Evolutionary conservation across 2,888 invertebrate species (phyloP), one percentile per base, ranked within the genome.

Genomic region (Trichogramma dendrolimi): DNA sequence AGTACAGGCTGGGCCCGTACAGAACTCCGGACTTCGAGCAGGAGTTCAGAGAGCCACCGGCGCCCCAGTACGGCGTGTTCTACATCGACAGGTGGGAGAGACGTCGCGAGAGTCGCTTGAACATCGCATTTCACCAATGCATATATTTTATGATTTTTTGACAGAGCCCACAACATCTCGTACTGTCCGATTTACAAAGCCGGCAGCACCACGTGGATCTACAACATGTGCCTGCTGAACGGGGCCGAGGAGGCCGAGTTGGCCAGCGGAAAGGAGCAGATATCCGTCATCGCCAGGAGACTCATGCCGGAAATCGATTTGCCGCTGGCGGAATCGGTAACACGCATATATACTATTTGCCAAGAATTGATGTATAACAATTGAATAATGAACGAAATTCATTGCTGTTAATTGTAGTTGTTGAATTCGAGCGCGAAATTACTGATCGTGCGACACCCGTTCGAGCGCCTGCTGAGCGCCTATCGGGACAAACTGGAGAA

Each of bases 391-490:
- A 41, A 46, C 14, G 38, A 60, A 44, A 5, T 4, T n/a, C 6
- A 41, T 44, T 55, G n/a, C 4, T 46, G n/a, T 54, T 48, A 5
- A 41, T 50, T 56, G 14, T 68, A 80, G 78, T 73, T 75, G 14
- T 67, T 85, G 14, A 71, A 74, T 49, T 73, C 71, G 55, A 82
- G 82, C 60, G 73, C 77, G 62, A 84, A 83, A 69, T 75, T 85
- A 47, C 67, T 85, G 51, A 81, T 85, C 48, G 85, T 85, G n/a
- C 77, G 86, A 7, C 84, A 86, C 71, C 86, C 86, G 1, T 83
- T 85, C 65, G 84, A 85, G 67, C 76, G 86, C 59, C 69, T 86
- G 42, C 72, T 86, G 39, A 85, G 85, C 4, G 85, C 85, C 0
- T 86, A 83, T 70, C 75, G 84, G 43, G 85, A 86, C 71, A 86